phyloP scores from a whole-genome alignment of 1,140 invertebrate genomes.

The Drosophila pandora region DNA sequence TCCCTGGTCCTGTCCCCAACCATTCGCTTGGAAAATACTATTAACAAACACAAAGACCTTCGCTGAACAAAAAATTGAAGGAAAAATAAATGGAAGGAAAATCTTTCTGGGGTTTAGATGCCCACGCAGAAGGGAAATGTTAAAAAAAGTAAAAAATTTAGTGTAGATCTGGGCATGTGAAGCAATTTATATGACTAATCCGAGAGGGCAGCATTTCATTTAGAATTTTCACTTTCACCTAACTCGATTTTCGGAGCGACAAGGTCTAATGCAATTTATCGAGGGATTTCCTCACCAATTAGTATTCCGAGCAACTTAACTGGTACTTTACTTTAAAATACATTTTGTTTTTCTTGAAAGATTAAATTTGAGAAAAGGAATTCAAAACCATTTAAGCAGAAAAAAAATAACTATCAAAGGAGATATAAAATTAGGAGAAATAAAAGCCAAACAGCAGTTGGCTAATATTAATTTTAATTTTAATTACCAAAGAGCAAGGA shows the following conservation, averaged over 20 bases:
- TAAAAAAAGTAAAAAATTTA: slow-evolving; percentile 35
- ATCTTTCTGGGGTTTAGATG: background rate
- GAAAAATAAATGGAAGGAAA: background rate
- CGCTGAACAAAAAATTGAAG: slow-evolving; percentile 14
- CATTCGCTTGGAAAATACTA: slow-evolving; percentile 57
- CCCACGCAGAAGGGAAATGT: background rate
- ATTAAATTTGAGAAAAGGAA: background rate
- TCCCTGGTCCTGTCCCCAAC: slow-evolving; percentile 11
- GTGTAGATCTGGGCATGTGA: slow-evolving; percentile 28
- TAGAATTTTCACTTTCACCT: slow-evolving; percentile 32
- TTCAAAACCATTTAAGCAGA: background rate
- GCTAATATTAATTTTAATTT: slow-evolving; percentile 77
- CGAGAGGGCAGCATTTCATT: slow-evolving; percentile 30
- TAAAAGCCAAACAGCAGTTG: slow-evolving; percentile 6
- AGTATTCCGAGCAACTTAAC: slow-evolving; percentile 16
- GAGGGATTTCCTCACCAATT: slow-evolving; percentile 30
- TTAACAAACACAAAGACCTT: slow-evolving; percentile 50
- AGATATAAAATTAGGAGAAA: slow-evolving; percentile 62
- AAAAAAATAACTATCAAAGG: slow-evolving; percentile 33
- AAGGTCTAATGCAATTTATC: slow-evolving; percentile 36
- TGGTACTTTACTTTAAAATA: slow-evolving; percentile 1
- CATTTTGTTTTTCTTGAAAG: no score
- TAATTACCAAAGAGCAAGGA: slow-evolving; percentile 52
- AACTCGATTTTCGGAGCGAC: slow-evolving; percentile 45
- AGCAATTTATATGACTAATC: slow-evolving; percentile 33